Conservation (phyloP, 2,113 vertebrate genomes). For the Gnathonemus longibarbis region DNA sequence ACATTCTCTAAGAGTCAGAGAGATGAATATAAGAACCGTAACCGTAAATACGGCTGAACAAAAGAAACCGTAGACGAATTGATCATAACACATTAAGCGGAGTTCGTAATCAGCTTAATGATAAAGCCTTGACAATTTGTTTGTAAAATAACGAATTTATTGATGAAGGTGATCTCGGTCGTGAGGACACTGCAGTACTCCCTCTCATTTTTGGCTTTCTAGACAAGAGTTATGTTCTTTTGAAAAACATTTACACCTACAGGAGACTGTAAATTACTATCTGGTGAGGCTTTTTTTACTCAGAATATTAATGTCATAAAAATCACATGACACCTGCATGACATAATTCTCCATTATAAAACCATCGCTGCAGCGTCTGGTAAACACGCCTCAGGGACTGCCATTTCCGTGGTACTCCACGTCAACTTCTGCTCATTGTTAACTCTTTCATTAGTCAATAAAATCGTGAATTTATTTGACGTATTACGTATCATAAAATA, state of each 20-base stretch:
- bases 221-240: neutral
- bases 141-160: neutral
- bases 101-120: neutral
- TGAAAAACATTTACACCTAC: neutral
- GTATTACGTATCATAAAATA: neutral
- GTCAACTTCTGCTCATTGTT: neutral
- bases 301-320: conserved; percentile 4
- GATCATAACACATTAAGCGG: neutral
- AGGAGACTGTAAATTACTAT: neutral
- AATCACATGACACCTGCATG: neutral
- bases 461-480: neutral
- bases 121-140: neutral
- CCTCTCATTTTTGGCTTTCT: neutral
- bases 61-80: neutral
- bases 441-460: neutral
- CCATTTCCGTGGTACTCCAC: neutral
- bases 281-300: neutral
- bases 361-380: neutral
- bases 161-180: neutral
- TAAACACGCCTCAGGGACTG: neutral
- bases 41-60: neutral
- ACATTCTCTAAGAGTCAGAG: neutral
- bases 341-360: conserved; percentile 3
- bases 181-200: neutral
- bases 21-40: neutral